These are phyloP conservation scores for Blennius ocellaris DNA, from an alignment of 2,113 vertebrate genomes.

Conservation along the genomic window DNA sequence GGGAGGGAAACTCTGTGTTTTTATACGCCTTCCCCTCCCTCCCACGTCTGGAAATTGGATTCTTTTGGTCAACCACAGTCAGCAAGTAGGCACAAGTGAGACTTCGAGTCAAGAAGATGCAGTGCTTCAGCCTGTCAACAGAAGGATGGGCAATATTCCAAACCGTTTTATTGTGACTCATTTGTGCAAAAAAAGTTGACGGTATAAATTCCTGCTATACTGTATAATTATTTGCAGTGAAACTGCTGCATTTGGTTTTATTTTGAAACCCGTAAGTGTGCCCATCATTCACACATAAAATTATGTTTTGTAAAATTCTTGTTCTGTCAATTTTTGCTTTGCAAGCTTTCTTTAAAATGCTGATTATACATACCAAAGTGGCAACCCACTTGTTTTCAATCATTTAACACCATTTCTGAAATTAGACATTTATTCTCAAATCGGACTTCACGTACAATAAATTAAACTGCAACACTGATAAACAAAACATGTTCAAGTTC, in stretches of 20 bases:
- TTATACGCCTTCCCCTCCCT: slow-evolving; percentile 47
- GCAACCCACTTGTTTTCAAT: neutral
- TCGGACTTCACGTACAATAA: slow-evolving; percentile 82
- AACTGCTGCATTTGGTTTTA: slow-evolving; percentile 4
- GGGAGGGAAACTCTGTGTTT: slow-evolving; percentile 50
- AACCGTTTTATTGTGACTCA: neutral
- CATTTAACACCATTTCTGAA: slow-evolving; percentile 59
- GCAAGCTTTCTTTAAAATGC: neutral
- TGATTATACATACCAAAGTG: neutral
- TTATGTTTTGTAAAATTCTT: slow-evolving; percentile 32
- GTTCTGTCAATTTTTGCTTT: slow-evolving; percentile 38
- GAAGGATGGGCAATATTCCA: neutral
- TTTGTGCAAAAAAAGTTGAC: slow-evolving; percentile 18
- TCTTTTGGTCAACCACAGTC: slow-evolving; percentile 77
- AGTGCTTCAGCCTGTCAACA: slow-evolving; percentile 2
- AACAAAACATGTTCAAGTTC: slow-evolving; percentile 77
- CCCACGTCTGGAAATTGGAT: slow-evolving; percentile 62
- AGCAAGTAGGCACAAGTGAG: slow-evolving; percentile 75
- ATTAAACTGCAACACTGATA: slow-evolving; percentile 81
- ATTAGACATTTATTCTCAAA: slow-evolving; percentile 83
- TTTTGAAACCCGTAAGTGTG: neutral
- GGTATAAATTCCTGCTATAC: neutral
- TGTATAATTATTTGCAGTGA: slow-evolving; percentile 23
- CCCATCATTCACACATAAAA: neutral
- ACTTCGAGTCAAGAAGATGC: slow-evolving; percentile 28